Conservation (phyloP, 2,113 vertebrate genomes). For the Mugil cephalus region DNA sequence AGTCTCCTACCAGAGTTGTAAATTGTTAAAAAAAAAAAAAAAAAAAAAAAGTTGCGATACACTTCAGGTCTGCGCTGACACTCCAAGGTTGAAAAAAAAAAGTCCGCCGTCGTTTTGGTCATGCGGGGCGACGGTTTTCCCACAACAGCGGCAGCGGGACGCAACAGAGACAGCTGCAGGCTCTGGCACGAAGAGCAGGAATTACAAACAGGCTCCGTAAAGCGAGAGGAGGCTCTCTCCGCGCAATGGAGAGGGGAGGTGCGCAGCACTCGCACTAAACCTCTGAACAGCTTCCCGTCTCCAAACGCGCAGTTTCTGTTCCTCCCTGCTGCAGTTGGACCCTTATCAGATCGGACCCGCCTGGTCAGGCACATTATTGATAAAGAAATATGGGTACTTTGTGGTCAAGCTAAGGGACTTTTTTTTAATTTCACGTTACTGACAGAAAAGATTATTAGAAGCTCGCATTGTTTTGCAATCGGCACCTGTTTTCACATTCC, state of each 20-base stretch:
- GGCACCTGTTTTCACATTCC: no score
- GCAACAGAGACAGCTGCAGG: constrained; percentile 77
- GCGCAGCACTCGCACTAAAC: constrained; percentile 40
- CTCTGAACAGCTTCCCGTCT: constrained; percentile 39
- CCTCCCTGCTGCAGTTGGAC: constrained; percentile 29
- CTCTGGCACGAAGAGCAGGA: constrained; percentile 71
- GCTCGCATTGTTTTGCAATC: no score
- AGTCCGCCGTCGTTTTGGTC: constrained; percentile 35
- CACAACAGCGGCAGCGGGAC: constrained; percentile 44
- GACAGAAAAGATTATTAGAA: no score
- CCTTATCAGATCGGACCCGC: constrained; percentile 7
- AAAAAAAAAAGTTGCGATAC: constrained; percentile 54
- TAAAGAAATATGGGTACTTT: background rate
- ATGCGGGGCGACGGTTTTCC: constrained; percentile 31
- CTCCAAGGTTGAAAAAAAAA: constrained; percentile 2
- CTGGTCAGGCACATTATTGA: background rate
- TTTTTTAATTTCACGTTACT: no score
- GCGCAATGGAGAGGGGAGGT: constrained; percentile 54
- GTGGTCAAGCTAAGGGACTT: no score
- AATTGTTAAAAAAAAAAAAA: constrained; percentile 6
- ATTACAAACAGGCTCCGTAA: constrained; percentile 48
- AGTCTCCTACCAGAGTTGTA: background rate
- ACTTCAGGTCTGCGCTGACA: constrained; percentile 14
- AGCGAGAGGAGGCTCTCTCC: constrained; percentile 48
- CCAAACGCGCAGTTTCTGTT: constrained; percentile 38